Evolutionary conservation across 2,797 vertebrate species (phyloP).

Genomic region (Leuciscus waleckii): DNA sequence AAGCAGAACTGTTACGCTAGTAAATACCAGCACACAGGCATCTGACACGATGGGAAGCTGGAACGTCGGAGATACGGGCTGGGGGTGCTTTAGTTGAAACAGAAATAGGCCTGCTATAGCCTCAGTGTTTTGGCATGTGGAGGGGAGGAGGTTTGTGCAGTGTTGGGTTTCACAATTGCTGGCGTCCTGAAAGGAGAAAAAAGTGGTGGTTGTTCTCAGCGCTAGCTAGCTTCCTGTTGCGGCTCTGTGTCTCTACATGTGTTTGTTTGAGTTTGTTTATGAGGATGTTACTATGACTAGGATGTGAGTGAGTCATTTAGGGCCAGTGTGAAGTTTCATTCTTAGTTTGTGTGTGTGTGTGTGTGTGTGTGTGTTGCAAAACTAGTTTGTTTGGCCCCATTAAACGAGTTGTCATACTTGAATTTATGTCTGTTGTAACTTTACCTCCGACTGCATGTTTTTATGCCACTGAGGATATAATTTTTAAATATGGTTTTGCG

Average conservation of each 20-base stretch:
- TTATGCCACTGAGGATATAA: neutral
- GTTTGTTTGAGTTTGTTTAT: slow-evolving; percentile 57
- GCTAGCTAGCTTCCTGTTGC: slow-evolving; percentile 45
- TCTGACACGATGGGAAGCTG: slow-evolving; percentile 29
- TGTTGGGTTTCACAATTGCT: slow-evolving; percentile 59
- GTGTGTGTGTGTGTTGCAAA: slow-evolving; percentile 17
- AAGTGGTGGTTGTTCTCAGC: slow-evolving; percentile 39
- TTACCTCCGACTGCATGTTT: neutral
- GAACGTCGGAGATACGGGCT: slow-evolving; percentile 20
- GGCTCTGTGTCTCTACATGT: slow-evolving; percentile 40
- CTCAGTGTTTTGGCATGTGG: slow-evolving; percentile 49
- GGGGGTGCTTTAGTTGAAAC: slow-evolving; percentile 11
- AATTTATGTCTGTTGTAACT: slow-evolving; percentile 6
- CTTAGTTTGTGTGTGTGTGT: slow-evolving; percentile 20
- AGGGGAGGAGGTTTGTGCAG: slow-evolving; percentile 45
- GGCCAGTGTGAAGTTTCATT: slow-evolving; percentile 58
- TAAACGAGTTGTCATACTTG: neutral
- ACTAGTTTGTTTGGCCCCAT: neutral
- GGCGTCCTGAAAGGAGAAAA: slow-evolving; percentile 37
- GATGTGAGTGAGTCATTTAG: slow-evolving; percentile 58
- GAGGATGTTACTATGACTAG: slow-evolving; percentile 60
- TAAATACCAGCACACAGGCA: slow-evolving; percentile 55
- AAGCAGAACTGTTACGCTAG: slow-evolving; percentile 49
- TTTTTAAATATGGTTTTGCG: neutral
- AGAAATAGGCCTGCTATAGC: slow-evolving; percentile 23